Base-by-base conservation (phyloP, 2,113 vertebrate genomes). In the Chauna torquata region DNA sequence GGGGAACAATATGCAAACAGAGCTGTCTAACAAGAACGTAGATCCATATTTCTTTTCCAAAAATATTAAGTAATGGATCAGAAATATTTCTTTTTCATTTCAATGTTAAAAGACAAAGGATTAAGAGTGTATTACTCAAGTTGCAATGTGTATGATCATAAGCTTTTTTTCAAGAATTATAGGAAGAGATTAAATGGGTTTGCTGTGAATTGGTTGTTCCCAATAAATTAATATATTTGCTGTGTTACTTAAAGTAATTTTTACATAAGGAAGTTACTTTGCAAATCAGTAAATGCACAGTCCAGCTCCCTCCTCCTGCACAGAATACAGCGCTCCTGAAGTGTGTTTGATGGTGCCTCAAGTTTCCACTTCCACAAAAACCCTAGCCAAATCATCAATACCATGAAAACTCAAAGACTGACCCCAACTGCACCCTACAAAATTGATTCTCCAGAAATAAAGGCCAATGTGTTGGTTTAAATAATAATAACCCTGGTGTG, bases 331-430 rank as follows among this genome's bases (percentile, higher is more conserved):
- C 13, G 16, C 11, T 78, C 38, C 27, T 88, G 32, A 78, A 86
- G 8, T 11, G 7, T 68, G 7, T 84, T 95, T 86, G 72, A 93
- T 0, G 0, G 11, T 75, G 32, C 36, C 20, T 89, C 1, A 0
- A 92, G 17, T 93, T 96, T 96, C 83, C 77, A 89, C 57, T 93
- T 93, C 72, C 86, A 91, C 80, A 93, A n/a, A 92, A 92, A 36
- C 25, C 64, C 42, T 62, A n/a, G 38, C 68, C 69, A 86, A 58
- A 86, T 78, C 52, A 61, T 68, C 47, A 72, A 4, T n/a, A 30
- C 27, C 52, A 11, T 1, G 17, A 90, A 90, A 94, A 40, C 64
- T 61, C 75, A 50, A 94, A 93, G 79, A 42, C 44, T 68, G 81
- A 94, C 74, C 80, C 74, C 17, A 70, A 65, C 3, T 24, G 30